Percentiles rank a stretch among this genome's conserved stretches.
Conservation (phyloP, 2,888 invertebrate species). For the Glomeris marginata region DNA sequence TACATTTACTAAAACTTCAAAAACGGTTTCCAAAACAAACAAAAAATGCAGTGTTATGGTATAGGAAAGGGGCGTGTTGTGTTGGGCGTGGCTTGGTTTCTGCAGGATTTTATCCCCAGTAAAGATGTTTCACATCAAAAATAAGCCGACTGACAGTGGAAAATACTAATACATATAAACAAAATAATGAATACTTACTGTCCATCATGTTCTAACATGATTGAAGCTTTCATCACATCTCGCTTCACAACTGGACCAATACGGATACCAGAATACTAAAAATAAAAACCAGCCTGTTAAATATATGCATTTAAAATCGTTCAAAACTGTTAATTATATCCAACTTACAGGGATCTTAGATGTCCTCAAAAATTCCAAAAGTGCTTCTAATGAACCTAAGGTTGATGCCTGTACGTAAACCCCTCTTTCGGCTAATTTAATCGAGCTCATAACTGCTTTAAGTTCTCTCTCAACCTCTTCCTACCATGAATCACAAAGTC, state of each 20-base stretch:
- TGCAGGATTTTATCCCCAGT: too few species aligned
- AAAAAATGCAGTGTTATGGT: too few species aligned
- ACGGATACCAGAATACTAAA: slow-evolving; percentile 90
- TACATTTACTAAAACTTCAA: too few species aligned
- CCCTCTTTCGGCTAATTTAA: slow-evolving; percentile 79
- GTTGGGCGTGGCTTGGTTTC: too few species aligned
- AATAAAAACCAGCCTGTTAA: slow-evolving; percentile 20
- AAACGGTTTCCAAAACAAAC: too few species aligned
- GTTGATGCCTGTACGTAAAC: slow-evolving; percentile 99
- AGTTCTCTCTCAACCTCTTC: slow-evolving; percentile 80
- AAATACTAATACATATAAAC: too few species aligned
- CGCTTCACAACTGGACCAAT: slow-evolving; percentile 99
- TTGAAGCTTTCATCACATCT: slow-evolving; percentile 99
- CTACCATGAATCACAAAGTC: slow-evolving; percentile 21
- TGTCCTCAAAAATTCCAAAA: slow-evolving; percentile 77
- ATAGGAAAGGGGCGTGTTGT: too few species aligned
- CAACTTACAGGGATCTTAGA: slow-evolving; percentile 84
- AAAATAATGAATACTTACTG: slow-evolving; percentile 56
- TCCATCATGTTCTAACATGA: slow-evolving; percentile 96
- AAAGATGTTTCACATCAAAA: too few species aligned
- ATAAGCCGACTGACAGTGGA: too few species aligned
- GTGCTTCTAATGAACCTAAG: slow-evolving; percentile 93
- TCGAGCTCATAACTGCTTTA: slow-evolving; percentile 74
- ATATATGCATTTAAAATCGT: not conserved
- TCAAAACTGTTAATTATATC: not conserved